Conservation (phyloP, 2,888 invertebrate genomes). For the Yponomeuta sedellus region DNA sequence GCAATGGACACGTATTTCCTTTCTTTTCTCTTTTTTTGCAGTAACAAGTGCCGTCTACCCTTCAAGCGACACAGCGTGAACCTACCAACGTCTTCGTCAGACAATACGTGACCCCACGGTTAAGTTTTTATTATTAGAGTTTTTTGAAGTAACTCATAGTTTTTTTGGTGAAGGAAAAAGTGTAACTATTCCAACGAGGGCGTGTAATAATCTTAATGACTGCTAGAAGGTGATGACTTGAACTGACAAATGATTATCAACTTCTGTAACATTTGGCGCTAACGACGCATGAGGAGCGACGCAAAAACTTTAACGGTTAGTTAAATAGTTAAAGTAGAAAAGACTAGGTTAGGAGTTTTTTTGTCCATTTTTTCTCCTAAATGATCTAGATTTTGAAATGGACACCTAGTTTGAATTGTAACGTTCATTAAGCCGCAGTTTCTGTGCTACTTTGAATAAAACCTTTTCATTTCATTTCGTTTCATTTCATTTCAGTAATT, state of each 20-base stretch:
- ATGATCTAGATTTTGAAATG: no score
- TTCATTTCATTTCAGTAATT: no score
- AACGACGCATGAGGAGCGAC: background rate
- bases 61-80: background rate
- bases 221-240: background rate
- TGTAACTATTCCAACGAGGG: background rate
- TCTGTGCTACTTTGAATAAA: no score
- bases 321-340: no score
- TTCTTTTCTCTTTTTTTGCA: background rate
- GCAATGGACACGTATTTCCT: background rate
- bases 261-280: constrained; percentile 3
- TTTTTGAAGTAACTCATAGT: no score
- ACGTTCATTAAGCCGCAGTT: no score
- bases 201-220: background rate
- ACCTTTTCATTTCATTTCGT: no score
- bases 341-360: no score
- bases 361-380: no score
- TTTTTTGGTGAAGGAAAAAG: background rate
- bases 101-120: background rate
- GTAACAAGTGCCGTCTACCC: background rate
- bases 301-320: background rate
- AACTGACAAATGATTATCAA: constrained; percentile 1
- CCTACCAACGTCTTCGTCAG: background rate
- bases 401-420: no score
- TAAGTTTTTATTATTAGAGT: background rate